phyloP scores from a whole-genome alignment of 2,113 vertebrate species.

The Cettia cetti region DNA sequence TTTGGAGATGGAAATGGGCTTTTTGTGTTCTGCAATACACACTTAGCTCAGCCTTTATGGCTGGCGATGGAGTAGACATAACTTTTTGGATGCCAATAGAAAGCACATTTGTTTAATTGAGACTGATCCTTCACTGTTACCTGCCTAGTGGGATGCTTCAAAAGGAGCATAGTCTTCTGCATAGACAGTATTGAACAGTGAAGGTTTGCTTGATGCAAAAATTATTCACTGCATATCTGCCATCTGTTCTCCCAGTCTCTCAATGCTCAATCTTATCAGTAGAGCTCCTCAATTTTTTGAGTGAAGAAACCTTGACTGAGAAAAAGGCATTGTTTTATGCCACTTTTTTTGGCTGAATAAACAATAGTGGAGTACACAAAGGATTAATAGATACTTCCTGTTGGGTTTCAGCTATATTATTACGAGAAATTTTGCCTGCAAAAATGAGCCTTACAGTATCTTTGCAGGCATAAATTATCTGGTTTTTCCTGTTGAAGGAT shows the following conservation, averaged over 20 bases:
- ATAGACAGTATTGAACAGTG: constrained; percentile 8
- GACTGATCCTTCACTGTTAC: neutral
- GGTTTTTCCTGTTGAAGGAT: constrained; percentile 55
- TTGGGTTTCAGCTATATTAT: constrained; percentile 35
- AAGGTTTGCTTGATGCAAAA: constrained; percentile 43
- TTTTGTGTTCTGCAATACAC: neutral
- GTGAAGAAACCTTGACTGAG: constrained; percentile 13
- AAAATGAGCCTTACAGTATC: constrained; percentile 44
- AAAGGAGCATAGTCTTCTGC: constrained; percentile 12
- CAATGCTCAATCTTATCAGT: constrained; percentile 47
- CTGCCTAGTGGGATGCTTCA: neutral
- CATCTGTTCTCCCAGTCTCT: constrained; percentile 60
- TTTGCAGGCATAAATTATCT: constrained; percentile 55
- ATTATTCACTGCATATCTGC: constrained; percentile 35
- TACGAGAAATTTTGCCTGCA: constrained; percentile 41
- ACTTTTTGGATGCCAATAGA: neutral
- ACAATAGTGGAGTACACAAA: constrained; percentile 24
- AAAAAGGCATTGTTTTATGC: constrained; percentile 52
- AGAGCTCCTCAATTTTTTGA: constrained; percentile 16
- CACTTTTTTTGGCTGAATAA: constrained; percentile 47
- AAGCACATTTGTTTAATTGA: neutral
- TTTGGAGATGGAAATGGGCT: neutral
- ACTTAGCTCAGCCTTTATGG: neutral
- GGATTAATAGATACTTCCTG: constrained; percentile 49
- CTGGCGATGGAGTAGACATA: neutral